phyloP scores from a whole-genome alignment of 2,797 vertebrate genomes.

The Perodicticus potto region DNA sequence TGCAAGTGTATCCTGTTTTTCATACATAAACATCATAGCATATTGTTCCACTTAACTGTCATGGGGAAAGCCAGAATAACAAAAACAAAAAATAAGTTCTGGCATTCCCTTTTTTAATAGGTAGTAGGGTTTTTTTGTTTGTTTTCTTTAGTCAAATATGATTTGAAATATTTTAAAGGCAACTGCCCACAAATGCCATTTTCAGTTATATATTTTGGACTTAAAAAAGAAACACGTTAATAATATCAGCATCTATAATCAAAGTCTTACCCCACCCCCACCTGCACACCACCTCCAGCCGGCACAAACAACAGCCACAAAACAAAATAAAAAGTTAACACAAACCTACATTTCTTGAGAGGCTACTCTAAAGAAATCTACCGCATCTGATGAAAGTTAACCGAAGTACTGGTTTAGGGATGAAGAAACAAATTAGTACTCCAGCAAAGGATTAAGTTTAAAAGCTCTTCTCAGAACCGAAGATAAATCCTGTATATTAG shows the following conservation, averaged over 20 bases:
- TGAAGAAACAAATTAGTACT: conserved; percentile 87
- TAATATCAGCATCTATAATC: conserved; percentile 54
- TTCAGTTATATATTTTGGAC: conserved; percentile 33
- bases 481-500: conserved; percentile 88
- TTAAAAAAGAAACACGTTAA: conserved; percentile 56
- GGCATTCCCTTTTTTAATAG: not conserved
- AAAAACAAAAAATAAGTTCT: conserved; percentile 6
- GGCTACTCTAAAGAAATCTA: conserved; percentile 79
- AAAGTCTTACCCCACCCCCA: not conserved
- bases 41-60: conserved; percentile 40
- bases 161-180: conserved; percentile 60
- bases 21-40: conserved; percentile 42
- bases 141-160: conserved; percentile 52
- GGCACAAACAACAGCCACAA: not conserved
- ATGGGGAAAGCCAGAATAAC: not conserved
- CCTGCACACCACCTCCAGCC: too few relatives aligned
- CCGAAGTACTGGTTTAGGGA: conserved; percentile 84
- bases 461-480: conserved; percentile 88
- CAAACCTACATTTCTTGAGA: conserved; percentile 68
- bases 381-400: conserved; percentile 82
- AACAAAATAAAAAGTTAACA: conserved; percentile 54
- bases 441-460: conserved; percentile 86
- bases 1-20: conserved; percentile 38
- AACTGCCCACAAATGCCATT: conserved; percentile 53
- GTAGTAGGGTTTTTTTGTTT: not conserved